Conservation (phyloP, 2,797 vertebrate genomes). For the Sebastes vulpes region DNA sequence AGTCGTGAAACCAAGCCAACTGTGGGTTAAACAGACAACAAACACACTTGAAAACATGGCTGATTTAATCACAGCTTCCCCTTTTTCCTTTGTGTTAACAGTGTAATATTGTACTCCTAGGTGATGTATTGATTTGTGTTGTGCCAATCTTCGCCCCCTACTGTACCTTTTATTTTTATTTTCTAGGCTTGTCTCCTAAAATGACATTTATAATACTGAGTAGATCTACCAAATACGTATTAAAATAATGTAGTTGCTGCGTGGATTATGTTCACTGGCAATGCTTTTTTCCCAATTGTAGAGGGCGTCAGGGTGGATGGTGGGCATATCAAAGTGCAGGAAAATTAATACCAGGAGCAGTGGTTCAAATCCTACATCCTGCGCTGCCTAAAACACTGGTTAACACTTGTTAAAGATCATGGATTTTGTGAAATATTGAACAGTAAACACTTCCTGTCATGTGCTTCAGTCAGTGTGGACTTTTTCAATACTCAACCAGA, state of each 20-base stretch:
- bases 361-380: neutral
- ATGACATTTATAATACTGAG: neutral
- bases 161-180: neutral
- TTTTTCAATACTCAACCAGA: too few relatives aligned
- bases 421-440: neutral
- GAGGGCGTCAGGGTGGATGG: neutral
- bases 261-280: neutral
- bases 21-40: neutral
- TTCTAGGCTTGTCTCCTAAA: neutral
- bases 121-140: neutral
- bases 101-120: neutral
- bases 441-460: neutral
- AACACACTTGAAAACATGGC: neutral
- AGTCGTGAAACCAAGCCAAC: neutral
- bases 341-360: neutral
- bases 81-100: neutral
- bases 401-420: neutral
- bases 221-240: neutral
- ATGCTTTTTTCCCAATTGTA: neutral
- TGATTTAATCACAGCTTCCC: neutral
- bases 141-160: neutral
- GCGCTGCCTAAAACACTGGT: neutral
- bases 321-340: neutral
- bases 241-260: neutral
- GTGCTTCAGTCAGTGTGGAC: neutral